Conservation (phyloP, 2,113 vertebrate genomes). For the Equus przewalskii region DNA sequence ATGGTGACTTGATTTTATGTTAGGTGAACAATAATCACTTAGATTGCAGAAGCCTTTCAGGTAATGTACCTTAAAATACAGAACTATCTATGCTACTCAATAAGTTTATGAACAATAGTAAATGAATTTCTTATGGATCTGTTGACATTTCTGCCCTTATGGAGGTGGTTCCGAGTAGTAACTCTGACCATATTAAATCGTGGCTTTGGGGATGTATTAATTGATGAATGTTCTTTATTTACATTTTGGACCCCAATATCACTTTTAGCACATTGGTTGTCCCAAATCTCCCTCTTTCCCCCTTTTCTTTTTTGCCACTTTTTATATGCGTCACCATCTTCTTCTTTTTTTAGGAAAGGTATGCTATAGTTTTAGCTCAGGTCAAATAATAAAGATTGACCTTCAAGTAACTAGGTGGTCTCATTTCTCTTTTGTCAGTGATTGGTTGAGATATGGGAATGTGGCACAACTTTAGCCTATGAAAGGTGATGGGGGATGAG, state of each 20-base stretch:
- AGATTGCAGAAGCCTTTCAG: constrained; percentile 18
- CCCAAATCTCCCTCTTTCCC: background rate
- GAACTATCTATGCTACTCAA: background rate
- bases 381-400: background rate
- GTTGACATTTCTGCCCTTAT: constrained; percentile 33
- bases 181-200: background rate
- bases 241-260: background rate
- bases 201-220: background rate
- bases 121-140: background rate
- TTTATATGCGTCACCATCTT: background rate
- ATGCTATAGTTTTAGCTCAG: background rate
- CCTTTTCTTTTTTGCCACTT: background rate
- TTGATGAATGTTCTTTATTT: background rate
- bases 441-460: background rate
- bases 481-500: background rate
- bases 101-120: background rate
- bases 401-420: background rate
- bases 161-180: background rate
- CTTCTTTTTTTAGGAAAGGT: background rate
- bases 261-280: background rate
- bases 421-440: background rate
- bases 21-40: constrained; percentile 16
- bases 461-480: background rate
- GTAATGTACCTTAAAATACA: background rate
- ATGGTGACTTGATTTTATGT: background rate